Base-by-base conservation (phyloP, 1,140 invertebrate genomes). In the Oedothorax gibbosus region DNA sequence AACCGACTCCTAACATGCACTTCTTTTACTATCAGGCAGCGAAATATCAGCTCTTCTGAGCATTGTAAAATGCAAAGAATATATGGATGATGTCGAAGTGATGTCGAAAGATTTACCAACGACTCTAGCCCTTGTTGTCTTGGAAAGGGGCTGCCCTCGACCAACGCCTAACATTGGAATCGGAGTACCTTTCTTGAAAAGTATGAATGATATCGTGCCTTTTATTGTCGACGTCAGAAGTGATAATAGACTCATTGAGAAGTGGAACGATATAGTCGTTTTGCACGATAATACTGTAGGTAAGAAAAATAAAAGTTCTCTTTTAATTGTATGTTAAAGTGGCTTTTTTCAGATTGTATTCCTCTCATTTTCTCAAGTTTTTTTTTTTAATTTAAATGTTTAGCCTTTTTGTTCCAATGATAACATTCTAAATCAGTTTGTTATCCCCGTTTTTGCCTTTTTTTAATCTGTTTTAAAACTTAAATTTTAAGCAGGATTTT, bases 231-330 rank as follows among this genome's bases (percentile, higher is more conserved):
- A 87, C 54, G 62, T 86, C 11, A 84, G 85, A 54, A 64, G 71
- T 49, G 81, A 86, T 64, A 84, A 84, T 53, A 84, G 81, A 66
- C 53, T 86, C 10, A 51, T 87, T 20, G 65, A 80, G 9, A 82
- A 87, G 53, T 87, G 87, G 87, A 62, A 86, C 21, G 80, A 87
- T 56, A 86, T 87, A 60, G 60, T 85, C 35, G 53, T 87, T 50
- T 68, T 87, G 14, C 81, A 87, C 62, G 87, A 87, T 53, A 20
- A 82, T 20, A 87, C 35, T 4, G 57, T 87, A 18, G 87, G 85
- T 87, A 56, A 77, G 85, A 15, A 15, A 15, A 9, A n/a, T 35
- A 35, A 1, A 35, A 35, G 35, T 35, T 35, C 35, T 35, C 35
- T 35, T 35, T 35, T 35, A 35, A 35, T 35, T 35, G 5, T 2